Evolutionary conservation across 2,113 vertebrate genomes (phyloP), one percentile per base, ranked within the genome.

Genomic region (Macaca mulatta): DNA sequence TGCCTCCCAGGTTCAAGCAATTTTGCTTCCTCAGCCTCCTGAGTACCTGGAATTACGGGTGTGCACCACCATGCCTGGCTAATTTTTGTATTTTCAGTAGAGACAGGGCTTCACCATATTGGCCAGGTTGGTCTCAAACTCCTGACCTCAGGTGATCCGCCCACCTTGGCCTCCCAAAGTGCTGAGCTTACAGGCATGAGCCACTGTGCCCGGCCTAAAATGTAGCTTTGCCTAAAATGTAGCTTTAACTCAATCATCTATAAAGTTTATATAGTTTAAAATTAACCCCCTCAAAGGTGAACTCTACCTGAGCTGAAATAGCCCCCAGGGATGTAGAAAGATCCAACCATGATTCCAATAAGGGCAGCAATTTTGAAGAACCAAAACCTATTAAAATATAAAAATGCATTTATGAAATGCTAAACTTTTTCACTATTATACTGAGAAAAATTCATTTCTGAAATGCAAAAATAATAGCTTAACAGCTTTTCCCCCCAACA

Each of bases 311-410:
- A 98, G 89, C 99, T 99, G 95, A 99, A 99, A 97, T 98, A 97
- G 70, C 98, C 98, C 77, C 99, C 99, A 2, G 99, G 99, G 96
- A 99, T 99, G 96, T 99, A 99, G 98, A 99, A 99, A 52, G 99
- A 99, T 97, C 99, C 99, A 57, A 99, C 99, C 98, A 99, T 99
- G 96, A 99, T 96, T n/a, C 98, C 99, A 97, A 99, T 98, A 84
- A 99, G 98, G 75, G 98, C 99, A 97, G 98, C 99, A 93, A 99
- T 98, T 98, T 99, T 99, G 98, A 99, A 99, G 98, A 99, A 99
- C 99, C 99, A 99, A 98, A 99, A 99, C 98, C 99, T 99, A 97
- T 98, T 81, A 94, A 97, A 96, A 98, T 78, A 98, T 0, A 92
- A 1, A 97, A 86, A 78, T n/a, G 13, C 69, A 93, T 30, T 78